Conservation (phyloP, 1,140 invertebrate genomes). For the Colletes latitarsis region DNA sequence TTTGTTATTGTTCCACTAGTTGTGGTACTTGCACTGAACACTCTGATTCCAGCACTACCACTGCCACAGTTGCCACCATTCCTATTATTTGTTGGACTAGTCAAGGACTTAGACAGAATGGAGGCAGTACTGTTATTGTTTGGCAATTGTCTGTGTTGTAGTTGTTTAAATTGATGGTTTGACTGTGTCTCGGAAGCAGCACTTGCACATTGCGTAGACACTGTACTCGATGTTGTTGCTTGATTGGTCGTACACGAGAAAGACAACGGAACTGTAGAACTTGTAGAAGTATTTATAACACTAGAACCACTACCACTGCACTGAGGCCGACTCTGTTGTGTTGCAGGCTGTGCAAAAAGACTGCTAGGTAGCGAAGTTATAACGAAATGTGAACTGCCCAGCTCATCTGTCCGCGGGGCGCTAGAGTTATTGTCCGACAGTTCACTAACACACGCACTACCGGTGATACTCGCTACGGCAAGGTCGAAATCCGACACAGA, state of each 20-base stretch:
- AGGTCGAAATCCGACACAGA: conserved; percentile 73
- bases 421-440: conserved; percentile 57
- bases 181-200: conserved; percentile 59
- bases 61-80: conserved; percentile 58
- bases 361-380: conserved; percentile 67
- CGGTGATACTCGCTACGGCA: conserved; percentile 51
- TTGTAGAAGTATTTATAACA: conserved; percentile 71
- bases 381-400: conserved; percentile 75
- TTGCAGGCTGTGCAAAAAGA: conserved; percentile 63
- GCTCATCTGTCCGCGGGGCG: conserved; percentile 72
- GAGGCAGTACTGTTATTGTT: conserved; percentile 74
- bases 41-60: conserved; percentile 65
- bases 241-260: conserved; percentile 54
- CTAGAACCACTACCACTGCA: conserved; percentile 76
- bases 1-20: conserved; percentile 63
- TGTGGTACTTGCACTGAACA: conserved; percentile 59
- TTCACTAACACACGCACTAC: conserved; percentile 54
- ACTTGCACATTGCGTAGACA: conserved; percentile 63
- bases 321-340: conserved; percentile 69
- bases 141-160: conserved; percentile 72
- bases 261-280: conserved; percentile 53
- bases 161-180: conserved; percentile 63
- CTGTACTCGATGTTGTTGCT: conserved; percentile 45
- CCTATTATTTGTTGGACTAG: conserved; percentile 78
- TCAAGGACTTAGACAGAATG: conserved; percentile 78